These are phyloP conservation scores for Macaca fascicularis DNA, from an alignment of 2,113 vertebrate genomes.

Conservation along the genomic window DNA sequence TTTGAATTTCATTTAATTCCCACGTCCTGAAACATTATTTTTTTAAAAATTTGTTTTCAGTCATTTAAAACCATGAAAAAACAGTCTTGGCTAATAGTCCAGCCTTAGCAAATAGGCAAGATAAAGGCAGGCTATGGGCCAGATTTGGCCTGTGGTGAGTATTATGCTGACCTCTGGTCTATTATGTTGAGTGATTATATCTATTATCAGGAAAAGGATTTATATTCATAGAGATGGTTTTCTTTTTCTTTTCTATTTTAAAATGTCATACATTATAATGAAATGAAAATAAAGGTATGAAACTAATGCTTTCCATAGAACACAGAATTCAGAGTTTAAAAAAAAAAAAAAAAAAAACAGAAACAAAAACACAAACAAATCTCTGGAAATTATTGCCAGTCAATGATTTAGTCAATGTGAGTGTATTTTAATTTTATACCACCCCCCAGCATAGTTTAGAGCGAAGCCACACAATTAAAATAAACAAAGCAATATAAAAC, in stretches of 20 bases:
- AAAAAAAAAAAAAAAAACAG: not conserved
- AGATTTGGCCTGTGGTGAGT: not conserved
- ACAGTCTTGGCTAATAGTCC: not conserved
- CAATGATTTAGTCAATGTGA: not conserved
- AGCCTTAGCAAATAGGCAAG: not conserved
- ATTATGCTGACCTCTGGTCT: not conserved
- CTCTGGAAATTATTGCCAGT: not conserved
- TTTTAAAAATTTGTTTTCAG: not conserved
- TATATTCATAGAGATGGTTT: not conserved
- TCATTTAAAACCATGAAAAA: slow-evolving; percentile 12
- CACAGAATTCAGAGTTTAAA: not conserved
- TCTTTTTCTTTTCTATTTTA: not conserved
- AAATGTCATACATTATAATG: not conserved
- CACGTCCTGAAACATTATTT: not conserved
- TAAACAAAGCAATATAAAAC: slow-evolving; percentile 46
- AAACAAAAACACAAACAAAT: too few relatives aligned
- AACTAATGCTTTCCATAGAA: not conserved
- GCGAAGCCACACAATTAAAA: slow-evolving; percentile 55
- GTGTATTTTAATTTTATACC: not conserved
- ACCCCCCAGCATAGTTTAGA: not conserved
- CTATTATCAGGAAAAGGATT: not conserved
- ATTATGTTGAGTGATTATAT: not conserved
- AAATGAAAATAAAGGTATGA: slow-evolving; percentile 16
- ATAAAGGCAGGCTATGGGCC: not conserved
- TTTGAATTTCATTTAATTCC: not conserved